These are phyloP conservation scores for Phyllotreta striolata DNA, from an alignment of 2,888 invertebrate species.

Conservation along the genomic window DNA sequence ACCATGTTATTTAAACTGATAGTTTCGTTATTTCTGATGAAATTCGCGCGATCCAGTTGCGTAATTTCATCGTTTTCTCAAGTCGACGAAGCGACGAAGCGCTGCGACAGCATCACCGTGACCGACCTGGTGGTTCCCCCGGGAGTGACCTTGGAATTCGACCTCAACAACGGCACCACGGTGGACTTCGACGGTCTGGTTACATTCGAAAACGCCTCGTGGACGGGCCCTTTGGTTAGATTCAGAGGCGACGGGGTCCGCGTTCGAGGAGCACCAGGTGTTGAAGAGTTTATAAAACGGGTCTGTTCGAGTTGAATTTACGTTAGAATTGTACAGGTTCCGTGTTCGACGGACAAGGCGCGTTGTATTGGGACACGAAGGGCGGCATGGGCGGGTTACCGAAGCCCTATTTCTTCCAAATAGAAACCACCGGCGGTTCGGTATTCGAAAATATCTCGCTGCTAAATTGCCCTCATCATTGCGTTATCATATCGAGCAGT, in stretches of 20 bases:
- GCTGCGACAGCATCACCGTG: slow-evolving; percentile 28
- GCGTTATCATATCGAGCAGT: slow-evolving; percentile 33
- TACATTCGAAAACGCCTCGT: slow-evolving; percentile 22
- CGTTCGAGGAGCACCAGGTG: slow-evolving; percentile 30
- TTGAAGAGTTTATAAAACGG: too few relatives aligned
- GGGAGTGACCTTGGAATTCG: slow-evolving; percentile 24
- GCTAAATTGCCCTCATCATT: slow-evolving; percentile 41
- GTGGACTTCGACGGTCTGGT: slow-evolving; percentile 29
- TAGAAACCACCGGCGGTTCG: slow-evolving; percentile 33
- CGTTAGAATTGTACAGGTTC: too few relatives aligned
- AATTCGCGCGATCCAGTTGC: too few relatives aligned
- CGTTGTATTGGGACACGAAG: slow-evolving; percentile 27
- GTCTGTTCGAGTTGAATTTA: too few relatives aligned
- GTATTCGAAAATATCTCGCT: slow-evolving; percentile 36
- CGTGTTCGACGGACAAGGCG: slow-evolving; percentile 30
- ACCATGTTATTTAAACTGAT: too few relatives aligned
- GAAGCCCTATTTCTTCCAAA: slow-evolving; percentile 31
- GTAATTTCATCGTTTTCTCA: slow-evolving; percentile 23
- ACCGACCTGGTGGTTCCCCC: slow-evolving; percentile 26
- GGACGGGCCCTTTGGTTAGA: slow-evolving; percentile 31
- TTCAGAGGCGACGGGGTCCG: slow-evolving; percentile 24
- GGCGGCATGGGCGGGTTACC: slow-evolving; percentile 19
- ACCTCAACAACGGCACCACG: slow-evolving; percentile 23
- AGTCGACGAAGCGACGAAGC: slow-evolving; percentile 11
- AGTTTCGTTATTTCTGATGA: too few relatives aligned